A percentile compares a stretch with the other conserved stretches of the same genome.
Conservation (phyloP, 1,140 invertebrate genomes). For the Drosophila bocki region DNA sequence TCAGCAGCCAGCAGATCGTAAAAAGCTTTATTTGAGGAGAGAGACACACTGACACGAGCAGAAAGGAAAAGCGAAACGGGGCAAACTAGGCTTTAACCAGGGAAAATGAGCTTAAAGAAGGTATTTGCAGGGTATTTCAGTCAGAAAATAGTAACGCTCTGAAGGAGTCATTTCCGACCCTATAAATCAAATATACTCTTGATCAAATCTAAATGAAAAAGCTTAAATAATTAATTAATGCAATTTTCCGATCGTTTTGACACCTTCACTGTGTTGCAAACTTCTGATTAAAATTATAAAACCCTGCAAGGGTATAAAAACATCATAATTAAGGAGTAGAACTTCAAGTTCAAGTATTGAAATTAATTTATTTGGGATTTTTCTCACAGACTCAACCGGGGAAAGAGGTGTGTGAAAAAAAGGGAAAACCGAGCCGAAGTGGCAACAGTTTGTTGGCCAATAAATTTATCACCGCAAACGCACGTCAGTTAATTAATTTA, state of each 20-base stretch:
- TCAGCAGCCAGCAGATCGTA: neutral
- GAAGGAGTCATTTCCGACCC: no score
- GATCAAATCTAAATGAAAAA: no score
- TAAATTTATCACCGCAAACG: conserved; percentile 58
- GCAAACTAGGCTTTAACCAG: neutral
- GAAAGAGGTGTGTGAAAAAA: conserved; percentile 10
- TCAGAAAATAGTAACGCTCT: no score
- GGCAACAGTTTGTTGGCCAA: conserved; percentile 65
- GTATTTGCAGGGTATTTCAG: no score
- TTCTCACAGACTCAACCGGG: neutral
- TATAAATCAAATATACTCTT: no score
- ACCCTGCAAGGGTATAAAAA: no score
- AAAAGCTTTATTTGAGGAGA: neutral
- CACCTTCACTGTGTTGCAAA: no score
- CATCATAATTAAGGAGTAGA: no score
- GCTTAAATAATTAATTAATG: no score
- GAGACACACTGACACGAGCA: neutral
- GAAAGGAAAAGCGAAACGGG: neutral
- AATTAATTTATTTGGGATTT: neutral
- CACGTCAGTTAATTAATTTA: conserved; percentile 76
- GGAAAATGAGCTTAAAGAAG: neutral
- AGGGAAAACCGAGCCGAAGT: neutral
- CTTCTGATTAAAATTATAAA: no score
- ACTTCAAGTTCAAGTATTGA: no score
- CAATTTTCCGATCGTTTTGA: no score